Evolutionary conservation across 64 coral and sea anemone species (phyloP).

Genomic region (Actinia equina): DNA sequence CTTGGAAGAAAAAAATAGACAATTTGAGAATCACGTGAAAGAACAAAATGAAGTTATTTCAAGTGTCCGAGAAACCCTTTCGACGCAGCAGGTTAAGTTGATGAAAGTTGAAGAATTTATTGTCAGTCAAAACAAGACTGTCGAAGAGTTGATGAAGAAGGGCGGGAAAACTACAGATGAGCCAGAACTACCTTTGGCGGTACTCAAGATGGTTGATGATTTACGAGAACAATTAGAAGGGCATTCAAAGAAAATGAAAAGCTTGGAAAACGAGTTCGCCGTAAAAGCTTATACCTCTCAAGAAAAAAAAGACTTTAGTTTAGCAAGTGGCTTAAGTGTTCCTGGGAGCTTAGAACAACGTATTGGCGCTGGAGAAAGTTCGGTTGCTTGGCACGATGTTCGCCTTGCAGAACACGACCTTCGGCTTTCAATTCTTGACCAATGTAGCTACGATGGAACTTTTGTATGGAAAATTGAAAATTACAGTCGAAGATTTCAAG

Average conservation of each 20-base stretch:
- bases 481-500: slow-evolving; percentile 56
- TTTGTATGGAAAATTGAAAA: slow-evolving; percentile 90
- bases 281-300: not conserved
- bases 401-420: slow-evolving; percentile 71
- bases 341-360: not conserved
- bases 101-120: slow-evolving; percentile 56
- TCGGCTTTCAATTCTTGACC: slow-evolving; percentile 61
- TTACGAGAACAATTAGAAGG: slow-evolving; percentile 31
- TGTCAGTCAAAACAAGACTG: slow-evolving; percentile 25
- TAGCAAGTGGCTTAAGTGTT: not conserved
- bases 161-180: not conserved
- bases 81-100: slow-evolving; percentile 64
- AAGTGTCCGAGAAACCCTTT: slow-evolving; percentile 42
- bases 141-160: slow-evolving; percentile 29
- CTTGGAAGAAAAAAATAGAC: slow-evolving; percentile 17
- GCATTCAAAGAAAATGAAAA: slow-evolving; percentile 2
- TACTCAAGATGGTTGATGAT: not conserved
- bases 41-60: slow-evolving; percentile 48
- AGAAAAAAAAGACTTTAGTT: not conserved
- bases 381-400: slow-evolving; percentile 59
- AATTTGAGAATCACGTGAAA: slow-evolving; percentile 13
- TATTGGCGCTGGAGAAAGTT: slow-evolving; percentile 39
- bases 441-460: slow-evolving; percentile 55
- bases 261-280: not conserved
- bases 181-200: not conserved